Evolutionary conservation across 2,888 invertebrate genomes (phyloP).

Genomic region (Aphidius colemani): DNA sequence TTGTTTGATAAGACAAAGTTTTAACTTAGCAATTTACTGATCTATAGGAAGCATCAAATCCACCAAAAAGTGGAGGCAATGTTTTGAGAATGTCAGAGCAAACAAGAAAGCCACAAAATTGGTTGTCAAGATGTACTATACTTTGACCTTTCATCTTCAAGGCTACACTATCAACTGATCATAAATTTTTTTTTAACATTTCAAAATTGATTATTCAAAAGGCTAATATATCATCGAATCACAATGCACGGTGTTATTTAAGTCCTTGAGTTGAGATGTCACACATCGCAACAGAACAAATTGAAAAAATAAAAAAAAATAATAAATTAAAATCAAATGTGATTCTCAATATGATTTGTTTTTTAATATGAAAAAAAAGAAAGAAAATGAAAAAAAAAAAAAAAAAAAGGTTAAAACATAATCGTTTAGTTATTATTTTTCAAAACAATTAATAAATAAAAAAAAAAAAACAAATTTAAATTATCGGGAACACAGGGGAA

Average conservation of each 20-base stretch:
- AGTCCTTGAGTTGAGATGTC: constrained; percentile 21
- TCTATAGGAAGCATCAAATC: constrained; percentile 86
- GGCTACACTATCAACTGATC: constrained; percentile 47
- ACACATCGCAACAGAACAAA: constrained; percentile 1
- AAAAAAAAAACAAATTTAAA: not conserved
- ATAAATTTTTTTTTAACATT: constrained; percentile 51
- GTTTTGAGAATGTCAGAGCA: constrained; percentile 79
- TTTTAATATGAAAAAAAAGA: constrained; percentile 13
- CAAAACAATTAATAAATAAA: constrained; percentile 28
- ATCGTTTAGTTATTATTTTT: constrained; percentile 28
- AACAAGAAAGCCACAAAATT: constrained; percentile 80
- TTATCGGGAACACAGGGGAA: constrained; percentile 34
- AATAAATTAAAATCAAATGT: constrained; percentile 25
- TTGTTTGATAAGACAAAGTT: not conserved
- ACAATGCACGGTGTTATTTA: constrained; percentile 31
- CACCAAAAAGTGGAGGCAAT: constrained; percentile 79
- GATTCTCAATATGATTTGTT: constrained; percentile 25
- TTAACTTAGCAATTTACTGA: constrained; percentile 7
- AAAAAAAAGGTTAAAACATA: constrained; percentile 29
- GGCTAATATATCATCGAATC: constrained; percentile 37
- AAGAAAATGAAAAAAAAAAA: constrained; percentile 26
- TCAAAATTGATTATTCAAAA: constrained; percentile 49
- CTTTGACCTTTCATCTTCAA: constrained; percentile 73
- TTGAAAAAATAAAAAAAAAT: constrained; percentile 17
- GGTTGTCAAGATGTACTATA: constrained; percentile 85